Evolutionary conservation across 2,888 invertebrate genomes (phyloP).

Genomic region (Drosophila yooni): DNA sequence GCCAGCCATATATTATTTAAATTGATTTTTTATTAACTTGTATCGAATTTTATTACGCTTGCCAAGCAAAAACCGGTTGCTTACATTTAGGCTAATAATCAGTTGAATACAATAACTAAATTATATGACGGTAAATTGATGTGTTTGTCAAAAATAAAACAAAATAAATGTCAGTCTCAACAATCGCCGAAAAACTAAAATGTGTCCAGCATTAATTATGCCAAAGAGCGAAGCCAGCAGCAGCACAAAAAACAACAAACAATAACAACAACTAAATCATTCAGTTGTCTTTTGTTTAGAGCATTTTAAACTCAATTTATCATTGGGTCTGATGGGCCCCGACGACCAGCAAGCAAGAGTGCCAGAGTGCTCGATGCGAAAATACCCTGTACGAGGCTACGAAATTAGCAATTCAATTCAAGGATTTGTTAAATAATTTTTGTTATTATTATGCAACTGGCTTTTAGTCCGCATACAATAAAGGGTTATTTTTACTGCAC

Average conservation of each 20-base stretch:
- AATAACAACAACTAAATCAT: slow-evolving; percentile 60
- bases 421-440: neutral
- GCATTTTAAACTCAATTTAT: slow-evolving; percentile 74
- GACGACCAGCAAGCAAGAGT: neutral
- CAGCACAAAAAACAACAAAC: slow-evolving; percentile 26
- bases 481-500: neutral
- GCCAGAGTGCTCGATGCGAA: neutral
- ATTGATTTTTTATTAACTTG: slow-evolving; percentile 23
- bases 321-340: slow-evolving; percentile 61
- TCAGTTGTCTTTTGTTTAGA: slow-evolving; percentile 49
- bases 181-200: slow-evolving; percentile 26
- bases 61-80: neutral
- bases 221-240: slow-evolving; percentile 5
- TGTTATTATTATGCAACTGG: neutral
- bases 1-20: neutral
- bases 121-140: slow-evolving; percentile 66
- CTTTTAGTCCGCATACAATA: neutral
- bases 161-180: slow-evolving; percentile 7
- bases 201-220: slow-evolving; percentile 70
- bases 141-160: slow-evolving; percentile 39
- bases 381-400: neutral
- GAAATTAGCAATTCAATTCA: neutral
- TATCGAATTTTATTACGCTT: neutral
- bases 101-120: slow-evolving; percentile 63
- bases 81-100: slow-evolving; percentile 55